A percentile compares a stretch with the other conserved stretches of the same genome.
These are phyloP conservation scores for Micropoecilia bifurca DNA, from an alignment of 2,797 vertebrate genomes.

Conservation along the genomic window DNA sequence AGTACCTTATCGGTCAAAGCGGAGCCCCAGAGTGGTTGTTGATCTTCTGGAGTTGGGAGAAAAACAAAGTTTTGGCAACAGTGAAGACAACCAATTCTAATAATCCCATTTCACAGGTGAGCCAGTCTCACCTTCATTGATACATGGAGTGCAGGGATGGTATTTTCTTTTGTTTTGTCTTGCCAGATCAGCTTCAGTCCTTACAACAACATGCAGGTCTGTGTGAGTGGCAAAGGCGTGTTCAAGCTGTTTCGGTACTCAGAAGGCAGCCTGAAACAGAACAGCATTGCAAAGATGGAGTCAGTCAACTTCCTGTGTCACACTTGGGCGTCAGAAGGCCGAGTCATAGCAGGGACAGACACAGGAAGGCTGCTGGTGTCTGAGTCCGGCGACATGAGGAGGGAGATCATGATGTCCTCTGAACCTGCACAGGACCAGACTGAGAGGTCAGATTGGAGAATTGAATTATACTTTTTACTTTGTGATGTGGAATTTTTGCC, in stretches of 20 bases:
- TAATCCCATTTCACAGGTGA: slow-evolving; percentile 86
- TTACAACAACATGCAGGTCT: slow-evolving; percentile 88
- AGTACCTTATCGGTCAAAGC: slow-evolving; percentile 86
- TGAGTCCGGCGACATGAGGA: slow-evolving; percentile 85
- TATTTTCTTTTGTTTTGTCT: slow-evolving; percentile 6
- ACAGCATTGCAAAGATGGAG: slow-evolving; percentile 84
- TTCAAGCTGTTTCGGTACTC: slow-evolving; percentile 89
- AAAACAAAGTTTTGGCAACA: slow-evolving; percentile 86
- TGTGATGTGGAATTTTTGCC: neutral
- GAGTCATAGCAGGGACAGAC: slow-evolving; percentile 88
- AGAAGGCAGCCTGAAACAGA: slow-evolving; percentile 88
- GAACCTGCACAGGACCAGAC: slow-evolving; percentile 36
- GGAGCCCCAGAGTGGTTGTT: slow-evolving; percentile 85
- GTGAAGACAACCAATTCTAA: slow-evolving; percentile 72
- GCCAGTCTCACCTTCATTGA: neutral
- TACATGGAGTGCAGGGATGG: neutral
- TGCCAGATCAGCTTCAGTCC: slow-evolving; percentile 92
- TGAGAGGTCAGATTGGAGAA: slow-evolving; percentile 58
- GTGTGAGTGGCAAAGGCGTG: slow-evolving; percentile 86
- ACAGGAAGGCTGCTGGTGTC: slow-evolving; percentile 87
- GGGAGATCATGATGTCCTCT: slow-evolving; percentile 77
- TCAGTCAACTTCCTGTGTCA: slow-evolving; percentile 88
- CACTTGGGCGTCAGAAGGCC: slow-evolving; percentile 85
- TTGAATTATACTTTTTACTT: neutral
- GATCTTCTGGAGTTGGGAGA: slow-evolving; percentile 92